Evolutionary conservation across 2,113 vertebrate genomes (phyloP), one percentile per base, ranked within the genome.

Genomic region (Tetraodon nigroviridis): DNA sequence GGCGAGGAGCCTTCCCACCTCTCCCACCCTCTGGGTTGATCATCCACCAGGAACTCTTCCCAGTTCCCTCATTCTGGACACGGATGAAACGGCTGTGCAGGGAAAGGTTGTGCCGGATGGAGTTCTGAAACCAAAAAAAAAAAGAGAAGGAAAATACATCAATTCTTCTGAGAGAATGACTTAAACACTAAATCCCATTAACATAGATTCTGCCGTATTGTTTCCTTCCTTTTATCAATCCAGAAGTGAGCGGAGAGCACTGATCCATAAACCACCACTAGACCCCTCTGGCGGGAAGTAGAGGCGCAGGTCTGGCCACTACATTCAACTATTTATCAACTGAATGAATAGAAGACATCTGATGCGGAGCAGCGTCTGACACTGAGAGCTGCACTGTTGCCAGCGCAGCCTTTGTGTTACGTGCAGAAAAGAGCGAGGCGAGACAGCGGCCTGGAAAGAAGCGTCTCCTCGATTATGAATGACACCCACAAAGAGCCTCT

Each of bases 41-140:
- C 94, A 98, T 97, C 97, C 97, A 99, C 97, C 97, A 99, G 0
- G 97, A 99, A 80, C 97, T 99, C 81, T 99, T 99, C 70, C 97
- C 97, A 0, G 97, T 97, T 55, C 97, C 97, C 82, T 99, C 97
- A 0, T 99, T 99, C 86, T 99, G 97, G 64, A 98, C 96, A 6
- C 97, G 91, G 87, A 98, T 95, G 56, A 99, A 99, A 18, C 97
- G 94, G 72, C 96, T 99, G 82, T 99, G 97, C 58, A 99, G 91
- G 0, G 97, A 99, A 64, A 99, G 90, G 89, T 99, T 99, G 90
- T 99, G 97, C 32, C 97, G 92, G 79, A 99, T 99, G 0, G 97
- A 99, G 81, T 99, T 99, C 97, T 99, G 91, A 13, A 65, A 78
- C 66, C n/a, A n/a, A n/a, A n/a, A n/a, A n/a, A n/a, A n/a, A 87